Conservation (phyloP, 1,140 invertebrate species). For the Nylanderia fulva region DNA sequence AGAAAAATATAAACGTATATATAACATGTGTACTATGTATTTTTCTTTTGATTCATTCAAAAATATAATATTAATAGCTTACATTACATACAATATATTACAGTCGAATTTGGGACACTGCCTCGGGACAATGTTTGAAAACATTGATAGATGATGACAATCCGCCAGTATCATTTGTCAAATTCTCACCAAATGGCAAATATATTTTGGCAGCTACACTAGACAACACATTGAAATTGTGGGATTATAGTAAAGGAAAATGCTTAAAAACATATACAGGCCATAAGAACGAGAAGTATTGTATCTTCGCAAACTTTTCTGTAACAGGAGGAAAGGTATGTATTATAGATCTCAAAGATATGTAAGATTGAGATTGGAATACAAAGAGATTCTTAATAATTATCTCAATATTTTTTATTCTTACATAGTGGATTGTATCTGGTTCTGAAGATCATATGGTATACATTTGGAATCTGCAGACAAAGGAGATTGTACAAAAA, state of each 20-base stretch:
- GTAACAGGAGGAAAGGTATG: constrained; percentile 99
- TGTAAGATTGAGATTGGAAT: neutral
- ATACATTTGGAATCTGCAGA: constrained; percentile 99
- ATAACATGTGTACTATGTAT: neutral
- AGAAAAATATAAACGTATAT: neutral
- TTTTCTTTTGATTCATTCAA: neutral
- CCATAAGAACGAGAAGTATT: constrained; percentile 99
- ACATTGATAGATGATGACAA: constrained; percentile 99
- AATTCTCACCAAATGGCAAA: constrained; percentile 99
- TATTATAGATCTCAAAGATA: neutral
- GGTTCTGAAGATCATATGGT: constrained; percentile 99
- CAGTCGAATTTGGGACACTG: constrained; percentile 99
- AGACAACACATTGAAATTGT: constrained; percentile 99
- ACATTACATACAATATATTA: constrained; percentile 79
- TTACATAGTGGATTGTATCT: constrained; percentile 98
- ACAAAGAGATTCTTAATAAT: neutral
- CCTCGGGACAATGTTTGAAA: constrained; percentile 99
- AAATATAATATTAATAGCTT: constrained; percentile 31
- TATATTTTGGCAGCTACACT: constrained; percentile 99
- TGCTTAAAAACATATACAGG: constrained; percentile 99
- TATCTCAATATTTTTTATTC: constrained; percentile 24
- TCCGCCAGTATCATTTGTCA: constrained; percentile 99
- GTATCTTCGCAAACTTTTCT: constrained; percentile 99
- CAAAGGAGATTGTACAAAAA: constrained; percentile 99
- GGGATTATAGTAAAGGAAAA: constrained; percentile 99